Base-by-base conservation (phyloP, 2,113 vertebrate genomes). In the Guaruba guarouba region DNA sequence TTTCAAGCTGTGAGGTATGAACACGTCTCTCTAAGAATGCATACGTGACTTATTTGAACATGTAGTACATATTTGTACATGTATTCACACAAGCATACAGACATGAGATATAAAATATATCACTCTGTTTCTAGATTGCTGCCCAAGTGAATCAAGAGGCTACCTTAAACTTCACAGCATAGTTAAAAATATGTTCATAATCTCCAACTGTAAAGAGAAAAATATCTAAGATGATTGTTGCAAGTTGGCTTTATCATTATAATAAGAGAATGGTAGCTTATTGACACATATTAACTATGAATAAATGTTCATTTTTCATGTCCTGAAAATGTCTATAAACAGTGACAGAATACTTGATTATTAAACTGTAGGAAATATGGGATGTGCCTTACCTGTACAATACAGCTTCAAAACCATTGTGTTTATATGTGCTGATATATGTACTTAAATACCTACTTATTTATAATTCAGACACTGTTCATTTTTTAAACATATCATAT, bases 271-370 rank as follows among this genome's bases (percentile, higher is more conserved):
- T 35, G 35, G 73, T 85, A 95, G 87, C 67, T 93, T 82, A 82
- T 28, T 5, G 17, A 79, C 52, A 73, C 14, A 39, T 44, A 91
- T 49, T 92, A 95, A 86, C 78, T 78, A 31, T 74, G 13, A 81
- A 33, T 70, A 44, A 88, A 93, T 54, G 29, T 91, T 95, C 59
- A 94, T 91, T 96, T 82, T 82, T 89, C 78, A 81, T 92, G 49
- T 77, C 51, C 22, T 91, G 39, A 94, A 97, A 75, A 35, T 9
- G n/a, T 90, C 84, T 92, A 62, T 57, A 82, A 94, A 63, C 13
- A 80, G 85, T 70, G 78, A 96, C 67, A 91, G 82, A 97, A 96
- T 87, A 93, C 92, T 92, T 84, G n/a, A 84, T 69, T 94, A 80
- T 67, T 66, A 95, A 94, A 93, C 90, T 91, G 57, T 23, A 93